These are phyloP conservation scores for Anniella stebbinsi DNA, from an alignment of 2,797 vertebrate species.

Conservation along the genomic window DNA sequence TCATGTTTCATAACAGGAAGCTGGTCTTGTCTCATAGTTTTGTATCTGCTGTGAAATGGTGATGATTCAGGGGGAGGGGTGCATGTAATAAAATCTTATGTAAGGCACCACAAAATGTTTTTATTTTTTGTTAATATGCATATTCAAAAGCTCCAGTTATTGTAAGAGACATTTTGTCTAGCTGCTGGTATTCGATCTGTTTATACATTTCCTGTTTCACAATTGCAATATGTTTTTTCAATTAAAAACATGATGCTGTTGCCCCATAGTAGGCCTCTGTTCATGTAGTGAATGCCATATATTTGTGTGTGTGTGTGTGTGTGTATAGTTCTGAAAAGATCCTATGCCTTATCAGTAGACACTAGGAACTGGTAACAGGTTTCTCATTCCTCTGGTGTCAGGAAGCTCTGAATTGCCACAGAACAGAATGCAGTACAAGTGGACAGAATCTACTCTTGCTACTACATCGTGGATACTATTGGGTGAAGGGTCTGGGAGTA, in stretches of 20 bases:
- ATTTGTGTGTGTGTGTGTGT: no score
- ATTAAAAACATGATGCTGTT: background rate
- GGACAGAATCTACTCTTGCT: background rate
- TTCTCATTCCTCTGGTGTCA: background rate
- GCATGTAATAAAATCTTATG: background rate
- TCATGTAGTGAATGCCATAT: background rate
- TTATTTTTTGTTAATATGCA: constrained; percentile 51
- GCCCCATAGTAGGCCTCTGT: background rate
- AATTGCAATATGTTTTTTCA: constrained; percentile 33
- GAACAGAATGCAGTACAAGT: background rate
- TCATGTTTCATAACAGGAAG: constrained; percentile 43
- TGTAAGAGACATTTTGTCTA: constrained; percentile 25
- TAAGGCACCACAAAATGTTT: constrained; percentile 11
- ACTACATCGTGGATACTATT: background rate
- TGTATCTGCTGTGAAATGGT: constrained; percentile 38
- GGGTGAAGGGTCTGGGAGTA: background rate
- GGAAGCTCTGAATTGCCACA: background rate
- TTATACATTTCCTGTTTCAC: constrained; percentile 30
- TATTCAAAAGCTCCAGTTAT: constrained; percentile 30
- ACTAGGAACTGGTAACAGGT: background rate
- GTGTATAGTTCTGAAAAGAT: background rate
- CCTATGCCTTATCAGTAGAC: background rate
- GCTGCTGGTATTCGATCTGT: background rate
- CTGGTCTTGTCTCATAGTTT: constrained; percentile 6
- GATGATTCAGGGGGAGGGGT: background rate